Percentiles rank a stretch among this genome's conserved stretches.
phyloP scores from a whole-genome alignment of 2,888 invertebrate species.

The Limnephilus lunatus region DNA sequence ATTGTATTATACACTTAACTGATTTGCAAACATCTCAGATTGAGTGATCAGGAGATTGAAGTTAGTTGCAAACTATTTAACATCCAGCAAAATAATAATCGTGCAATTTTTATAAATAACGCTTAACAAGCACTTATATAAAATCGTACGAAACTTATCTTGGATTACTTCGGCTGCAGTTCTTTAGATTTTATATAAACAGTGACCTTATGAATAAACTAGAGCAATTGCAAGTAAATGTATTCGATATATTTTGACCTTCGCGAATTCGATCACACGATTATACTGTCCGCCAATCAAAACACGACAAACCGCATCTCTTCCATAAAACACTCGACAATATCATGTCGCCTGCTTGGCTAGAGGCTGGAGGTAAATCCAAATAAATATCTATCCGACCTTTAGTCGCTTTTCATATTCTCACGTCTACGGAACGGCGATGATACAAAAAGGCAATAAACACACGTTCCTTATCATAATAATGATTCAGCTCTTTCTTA shows the following conservation, averaged over 20 bases:
- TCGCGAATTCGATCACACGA: neutral
- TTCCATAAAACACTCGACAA: neutral
- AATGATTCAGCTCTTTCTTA: no score
- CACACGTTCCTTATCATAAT: no score
- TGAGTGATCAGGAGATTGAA: no score
- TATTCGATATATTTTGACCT: neutral
- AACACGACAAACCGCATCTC: neutral
- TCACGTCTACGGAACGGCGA: no score
- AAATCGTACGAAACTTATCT: no score
- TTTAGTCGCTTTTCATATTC: neutral
- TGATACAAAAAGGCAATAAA: no score
- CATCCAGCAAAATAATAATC: no score
- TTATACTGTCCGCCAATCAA: neutral
- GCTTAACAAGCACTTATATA: no score
- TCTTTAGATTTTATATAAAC: neutral
- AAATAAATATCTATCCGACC: neutral
- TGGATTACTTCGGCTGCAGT: neutral
- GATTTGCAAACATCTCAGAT: no score
- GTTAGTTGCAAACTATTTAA: no score
- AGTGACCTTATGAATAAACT: neutral
- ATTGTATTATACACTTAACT: no score
- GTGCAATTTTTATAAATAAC: no score
- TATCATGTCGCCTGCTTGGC: neutral
- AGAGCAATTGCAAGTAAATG: neutral
- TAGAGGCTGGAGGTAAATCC: neutral